Evolutionary conservation across 2,888 invertebrate species (phyloP), one percentile per base, ranked within the genome.

Genomic region (Pristionchus arcanus): DNA sequence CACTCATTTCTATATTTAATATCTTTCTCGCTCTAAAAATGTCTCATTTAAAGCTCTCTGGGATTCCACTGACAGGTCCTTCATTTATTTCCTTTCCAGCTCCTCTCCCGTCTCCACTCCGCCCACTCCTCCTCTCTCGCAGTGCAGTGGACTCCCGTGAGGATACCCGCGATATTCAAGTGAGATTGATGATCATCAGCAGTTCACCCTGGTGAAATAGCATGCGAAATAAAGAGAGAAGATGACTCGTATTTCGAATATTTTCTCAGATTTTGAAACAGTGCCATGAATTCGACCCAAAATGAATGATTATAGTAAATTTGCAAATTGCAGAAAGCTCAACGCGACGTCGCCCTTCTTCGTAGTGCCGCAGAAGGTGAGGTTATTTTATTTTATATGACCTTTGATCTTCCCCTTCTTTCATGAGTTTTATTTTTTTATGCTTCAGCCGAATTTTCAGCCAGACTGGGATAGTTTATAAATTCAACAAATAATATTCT

Each of bases 91-190:
- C 34, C 42, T 2, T 16, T 28, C 55, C 85, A 85, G 85, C 21
- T 85, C 15, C 85, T 85, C 21, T 21, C 55, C 21, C 85, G 85
- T 9, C 85, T 85, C 2, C 59, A 34, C 21, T 25, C 85, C 25
- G 0, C 28, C 31, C 63, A 34, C 85, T 85, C 81, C 16, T 81
- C 81, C 53, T 42, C 42, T 16, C 81, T 81, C 81, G 81, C 81
- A 9, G 81, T 81, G 49, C 53, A 81, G 28, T 81, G 81, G 81
- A 49, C 49, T 28, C 81, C 81, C 81, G 81, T 81, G 15, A 9
- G 81, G n/a, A 53, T 81, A 42, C 81, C 81, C n/a, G 81, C 81
- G 28, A 81, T 81, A 49, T 81, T 81, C 81, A 81, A 21, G 81
- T 81, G 21, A 15, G 28, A n/a, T n/a, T n/a, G n/a, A n/a, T n/a